Evolutionary conservation across 2,888 invertebrate species (phyloP), one percentile per base, ranked within the genome.

Genomic region (Scrobipalpa costella): DNA sequence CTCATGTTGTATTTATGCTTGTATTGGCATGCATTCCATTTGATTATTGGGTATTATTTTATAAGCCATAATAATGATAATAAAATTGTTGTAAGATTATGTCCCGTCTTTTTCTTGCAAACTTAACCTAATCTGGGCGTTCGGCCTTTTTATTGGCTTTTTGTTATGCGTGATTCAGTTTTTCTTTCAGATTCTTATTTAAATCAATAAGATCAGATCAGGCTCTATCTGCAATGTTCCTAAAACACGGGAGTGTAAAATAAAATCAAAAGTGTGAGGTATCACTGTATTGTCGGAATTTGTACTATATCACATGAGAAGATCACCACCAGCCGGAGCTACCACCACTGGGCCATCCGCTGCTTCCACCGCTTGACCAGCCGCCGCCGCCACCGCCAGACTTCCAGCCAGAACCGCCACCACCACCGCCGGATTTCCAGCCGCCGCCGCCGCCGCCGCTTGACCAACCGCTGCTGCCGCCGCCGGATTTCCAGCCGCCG

Each of bases 261-360:
- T 57, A 49, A 74, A 64, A 64, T 70, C 74, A 75, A 71, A 62
- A 64, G 63, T n/a, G 17, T 67, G 77, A 82, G 80, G 81, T 84
- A 85, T 83, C 79, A 80, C 75, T 85, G 75, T 86, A 84, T 84
- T 85, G 75, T 78, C 71, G 64, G 65, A 71, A 77, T 76, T 81
- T 77, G 75, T 73, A 73, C 77, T 82, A 67, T 63, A 64, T 64
- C 59, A 67, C 63, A 68, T 59, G 63, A 57, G 52, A 59, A 66
- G 74, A 77, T 86, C 82, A 88, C 86, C 87, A 88, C 88, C 88
- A 86, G 71, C 87, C 61, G n/a, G 60, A 49, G 49, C 57, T 68
- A 44, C 70, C 69, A 50, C 71, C 70, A 47, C 67, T 63, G 2
- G 65, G 63, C 67, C 69, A 68, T 7, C 70, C 68, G 34, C 69